These are phyloP conservation scores for Epizoanthus illoricatus DNA, from an alignment of 92 coral and sea anemone species.

Conservation along the genomic window DNA sequence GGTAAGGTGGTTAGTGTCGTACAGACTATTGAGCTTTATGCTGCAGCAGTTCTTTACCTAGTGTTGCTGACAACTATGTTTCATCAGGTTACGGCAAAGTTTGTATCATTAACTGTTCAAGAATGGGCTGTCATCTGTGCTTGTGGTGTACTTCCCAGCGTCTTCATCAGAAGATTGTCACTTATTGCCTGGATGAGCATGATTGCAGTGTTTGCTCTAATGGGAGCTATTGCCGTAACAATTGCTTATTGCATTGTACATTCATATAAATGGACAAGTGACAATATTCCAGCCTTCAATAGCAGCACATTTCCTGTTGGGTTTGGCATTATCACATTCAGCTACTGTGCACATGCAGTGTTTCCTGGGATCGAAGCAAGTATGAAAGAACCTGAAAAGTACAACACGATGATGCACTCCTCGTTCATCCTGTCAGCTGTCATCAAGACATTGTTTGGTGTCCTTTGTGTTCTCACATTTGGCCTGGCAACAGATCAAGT, in stretches of 20 bases:
- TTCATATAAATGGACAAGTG: constrained; percentile 52
- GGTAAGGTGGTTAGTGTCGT: constrained; percentile 75
- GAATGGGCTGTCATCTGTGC: constrained; percentile 86
- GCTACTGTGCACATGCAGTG: constrained; percentile 94
- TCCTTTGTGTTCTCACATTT: constrained; percentile 80
- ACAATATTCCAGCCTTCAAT: constrained; percentile 66
- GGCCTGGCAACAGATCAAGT: constrained; percentile 77
- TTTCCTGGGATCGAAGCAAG: constrained; percentile 92
- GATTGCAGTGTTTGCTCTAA: constrained; percentile 89
- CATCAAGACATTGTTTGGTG: constrained; percentile 74
- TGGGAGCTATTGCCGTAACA: constrained; percentile 74
- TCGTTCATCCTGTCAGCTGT: constrained; percentile 74
- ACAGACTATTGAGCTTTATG: constrained; percentile 77
- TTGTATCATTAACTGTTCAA: constrained; percentile 54
- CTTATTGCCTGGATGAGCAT: constrained; percentile 96
- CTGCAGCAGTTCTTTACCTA: constrained; percentile 81
- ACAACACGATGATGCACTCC: constrained; percentile 76
- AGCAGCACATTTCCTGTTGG: constrained; percentile 78
- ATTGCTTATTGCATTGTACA: constrained; percentile 69
- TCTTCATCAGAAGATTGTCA: constrained; percentile 76
- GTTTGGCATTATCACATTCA: constrained; percentile 84
- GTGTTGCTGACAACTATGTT: constrained; percentile 82
- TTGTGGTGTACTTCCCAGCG: constrained; percentile 75
- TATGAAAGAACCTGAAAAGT: constrained; percentile 76
- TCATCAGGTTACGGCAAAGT: constrained; percentile 70